Evolutionary conservation across 2,888 invertebrate genomes (phyloP), one percentile per base, ranked within the genome.

Genomic region (Tinea pellionella): DNA sequence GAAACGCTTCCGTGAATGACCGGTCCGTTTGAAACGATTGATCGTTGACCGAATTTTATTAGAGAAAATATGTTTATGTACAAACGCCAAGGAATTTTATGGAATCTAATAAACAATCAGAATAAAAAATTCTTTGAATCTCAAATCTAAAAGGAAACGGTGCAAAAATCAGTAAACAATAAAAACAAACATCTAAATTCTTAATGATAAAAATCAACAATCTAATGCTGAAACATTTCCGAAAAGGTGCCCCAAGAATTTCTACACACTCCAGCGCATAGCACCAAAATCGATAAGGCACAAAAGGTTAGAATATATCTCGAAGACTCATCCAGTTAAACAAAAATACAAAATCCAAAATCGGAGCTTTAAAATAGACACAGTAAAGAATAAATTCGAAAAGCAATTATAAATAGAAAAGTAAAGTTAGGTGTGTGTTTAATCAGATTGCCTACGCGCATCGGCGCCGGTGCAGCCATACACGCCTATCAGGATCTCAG

Each of bases 391-490:
- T 53, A 53, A 53, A 53, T 53, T 53, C 2, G 6, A 12, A 19
- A 16, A 53, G 24, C 47, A 47, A 8, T 2, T 53, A 6, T 51
- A 16, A 11, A 13, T 24, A 18, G 9, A 53, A 53, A 18, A 19
- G 18, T 18, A 18, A 9, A 6, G 53, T 24, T 24, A 53, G 13
- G 19, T 24, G 19, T 29, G 13, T 57, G 9, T 30, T 59, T 63
- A 51, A 63, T 63, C 63, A 61, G 60, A 64, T 62, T 59, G 41
- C 24, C 24, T n/a, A 32, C 57, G 32, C 2, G 55, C 63, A 62
- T 63, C 62, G 63, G 63, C 65, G 65, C 63, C 61, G 60, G 63
- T 62, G 62, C 63, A 62, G 19, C 61, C 62, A 4, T 61, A 65
- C 30, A 59, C 37, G 60, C 59, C 56, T 61, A 61, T 61, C 61